A percentile compares a stretch with the other conserved stretches of the same genome.
Evolutionary conservation across 2,113 vertebrate genomes (phyloP).

Genomic region (Mixornis gularis): DNA sequence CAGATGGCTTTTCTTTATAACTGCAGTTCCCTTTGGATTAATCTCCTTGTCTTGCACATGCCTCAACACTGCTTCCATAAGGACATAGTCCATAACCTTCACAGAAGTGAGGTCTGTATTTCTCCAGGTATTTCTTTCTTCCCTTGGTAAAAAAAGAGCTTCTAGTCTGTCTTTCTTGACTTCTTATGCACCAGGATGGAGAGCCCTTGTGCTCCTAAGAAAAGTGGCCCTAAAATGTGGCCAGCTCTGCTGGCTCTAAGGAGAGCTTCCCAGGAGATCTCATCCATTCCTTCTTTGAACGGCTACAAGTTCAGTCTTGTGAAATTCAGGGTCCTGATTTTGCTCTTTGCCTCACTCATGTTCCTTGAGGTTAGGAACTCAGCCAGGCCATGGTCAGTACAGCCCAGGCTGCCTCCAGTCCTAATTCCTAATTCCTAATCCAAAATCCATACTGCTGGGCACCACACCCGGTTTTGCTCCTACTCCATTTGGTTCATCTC

Average conservation of each 20-base stretch:
- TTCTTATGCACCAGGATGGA: not conserved
- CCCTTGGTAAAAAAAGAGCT: not conserved
- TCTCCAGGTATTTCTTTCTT: not conserved
- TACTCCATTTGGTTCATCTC: not conserved
- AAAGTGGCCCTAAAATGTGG: not conserved
- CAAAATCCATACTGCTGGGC: too few relatives aligned
- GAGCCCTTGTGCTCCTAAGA: not conserved
- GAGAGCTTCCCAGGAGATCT: not conserved
- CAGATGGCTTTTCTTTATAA: not conserved
- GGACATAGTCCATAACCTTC: not conserved
- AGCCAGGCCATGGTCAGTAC: not conserved
- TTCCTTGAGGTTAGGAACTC: not conserved
- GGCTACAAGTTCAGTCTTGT: not conserved
- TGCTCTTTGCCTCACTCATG: fast-evolving
- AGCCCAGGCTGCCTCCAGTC: not conserved
- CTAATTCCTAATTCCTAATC: not conserved
- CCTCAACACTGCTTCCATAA: not conserved
- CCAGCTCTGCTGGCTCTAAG: not conserved
- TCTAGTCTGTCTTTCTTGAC: not conserved
- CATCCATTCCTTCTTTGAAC: not conserved
- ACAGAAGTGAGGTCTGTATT: not conserved
- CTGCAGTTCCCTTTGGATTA: not conserved
- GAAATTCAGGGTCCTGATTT: not conserved
- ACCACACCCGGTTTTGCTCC: not conserved
- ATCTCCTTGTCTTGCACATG: not conserved